Base-by-base conservation (phyloP, 2,888 invertebrate genomes). In the Drosophila algonquin region DNA sequence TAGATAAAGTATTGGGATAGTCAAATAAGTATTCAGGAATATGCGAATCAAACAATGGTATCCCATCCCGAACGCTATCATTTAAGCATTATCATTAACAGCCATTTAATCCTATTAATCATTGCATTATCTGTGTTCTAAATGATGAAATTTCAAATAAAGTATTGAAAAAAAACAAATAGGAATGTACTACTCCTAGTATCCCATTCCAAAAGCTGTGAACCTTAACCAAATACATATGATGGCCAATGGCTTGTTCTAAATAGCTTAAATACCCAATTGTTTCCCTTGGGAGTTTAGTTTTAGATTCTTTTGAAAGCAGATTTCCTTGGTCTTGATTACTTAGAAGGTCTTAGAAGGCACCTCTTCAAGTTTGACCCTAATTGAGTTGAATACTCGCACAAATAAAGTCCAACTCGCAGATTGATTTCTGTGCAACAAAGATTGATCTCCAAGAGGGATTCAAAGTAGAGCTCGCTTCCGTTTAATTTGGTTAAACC, bases 401-500 rank as follows among this genome's bases (percentile, higher is more conserved):
- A 56, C 56, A 56, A 30, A 48, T 40, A 32, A 64, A 40, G 18
- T 14, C n/a, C 21, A n/a, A n/a, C n/a, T n/a, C 30, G 30, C 18
- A n/a, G 45, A 55, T 55, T 62, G 40, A 12, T 24, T 60, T n/a
- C 6, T n/a, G 14, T 30, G 32, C 10, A 47, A 60, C 10, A 18
- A 18, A 51, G 27, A 44, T 65, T 40, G 53, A 68, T 72, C 62
- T 73, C 16, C 48, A n/a, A 52, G 46, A 44, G 32, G 32, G 27
- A 35, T 60, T 12, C 47, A 14, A 63, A 67, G 48, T 67, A 45
- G 47, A 55, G 30, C 59, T 40, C 69, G 70, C 84, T 86, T 88
- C 87, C 81, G 84, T 88, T 83, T 88, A 88, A 82, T 70, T 82
- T 67, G 58, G 24, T 30, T 30, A 30, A 14, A 3, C n/a, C 53